These are phyloP conservation scores for Clupea harengus DNA, from an alignment of 2,113 vertebrate genomes.

Conservation along the genomic window DNA sequence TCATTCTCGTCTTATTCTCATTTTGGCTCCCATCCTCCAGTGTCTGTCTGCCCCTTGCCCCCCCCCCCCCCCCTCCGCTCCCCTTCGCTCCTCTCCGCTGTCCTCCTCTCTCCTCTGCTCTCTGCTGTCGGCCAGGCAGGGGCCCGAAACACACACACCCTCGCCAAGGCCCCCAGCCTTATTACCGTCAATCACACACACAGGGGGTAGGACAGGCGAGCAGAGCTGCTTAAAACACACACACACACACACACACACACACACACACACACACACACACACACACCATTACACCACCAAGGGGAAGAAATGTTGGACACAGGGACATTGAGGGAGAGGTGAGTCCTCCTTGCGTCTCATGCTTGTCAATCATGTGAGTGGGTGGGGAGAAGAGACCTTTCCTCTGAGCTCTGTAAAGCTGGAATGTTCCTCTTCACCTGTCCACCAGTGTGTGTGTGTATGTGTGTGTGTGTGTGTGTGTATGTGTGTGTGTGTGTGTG, in stretches of 20 bases:
- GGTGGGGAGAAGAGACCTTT: neutral
- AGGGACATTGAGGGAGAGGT: neutral
- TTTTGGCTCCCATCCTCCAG: neutral
- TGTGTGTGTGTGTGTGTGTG: too few species aligned
- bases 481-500: too few species aligned
- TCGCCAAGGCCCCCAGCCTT: conserved; percentile 32
- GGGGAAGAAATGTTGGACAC: neutral
- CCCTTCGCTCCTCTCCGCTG: neutral
- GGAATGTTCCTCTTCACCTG: too few species aligned
- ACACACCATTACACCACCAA: neutral
- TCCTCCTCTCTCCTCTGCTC: neutral
- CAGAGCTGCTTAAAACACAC: neutral
- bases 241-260: conserved; percentile 9
- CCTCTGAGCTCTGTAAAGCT: neutral
- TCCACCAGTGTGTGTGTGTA: too few species aligned
- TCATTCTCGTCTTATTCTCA: neutral
- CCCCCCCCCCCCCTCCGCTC: neutral
- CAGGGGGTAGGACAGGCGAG: neutral
- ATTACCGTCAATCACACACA: conserved; percentile 8
- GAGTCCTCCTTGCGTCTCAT: neutral
- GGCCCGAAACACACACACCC: neutral
- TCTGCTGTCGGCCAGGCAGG: neutral
- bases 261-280: conserved; percentile 1
- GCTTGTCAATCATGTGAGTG: neutral
- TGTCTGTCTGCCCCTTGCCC: neutral